Evolutionary conservation across 2,797 vertebrate species (phyloP).

Genomic region (Fistularia tabacaria): DNA sequence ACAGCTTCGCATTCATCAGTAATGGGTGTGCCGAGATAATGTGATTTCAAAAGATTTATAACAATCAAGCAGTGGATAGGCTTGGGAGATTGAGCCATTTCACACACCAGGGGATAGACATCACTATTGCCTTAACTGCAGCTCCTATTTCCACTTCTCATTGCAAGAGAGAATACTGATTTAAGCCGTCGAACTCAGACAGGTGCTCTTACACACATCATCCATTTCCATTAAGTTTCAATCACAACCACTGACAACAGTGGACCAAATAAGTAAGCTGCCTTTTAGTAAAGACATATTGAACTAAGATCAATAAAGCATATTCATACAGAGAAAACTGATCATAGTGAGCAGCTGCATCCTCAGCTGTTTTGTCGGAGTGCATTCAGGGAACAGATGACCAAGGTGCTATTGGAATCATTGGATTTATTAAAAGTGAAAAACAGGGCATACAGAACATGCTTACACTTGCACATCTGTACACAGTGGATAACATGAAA

Average conservation of each 20-base stretch:
- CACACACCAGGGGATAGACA: conserved; percentile 63
- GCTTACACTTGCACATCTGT: conserved; percentile 48
- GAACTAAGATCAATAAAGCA: conserved; percentile 17
- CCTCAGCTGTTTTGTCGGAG: conserved; percentile 15
- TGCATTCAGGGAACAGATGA: conserved; percentile 17
- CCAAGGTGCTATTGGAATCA: conserved; percentile 13
- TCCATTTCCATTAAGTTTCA: conserved; percentile 68
- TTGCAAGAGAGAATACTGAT: conserved; percentile 66
- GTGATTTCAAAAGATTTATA: conserved; percentile 67
- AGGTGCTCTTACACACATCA: conserved; percentile 61
- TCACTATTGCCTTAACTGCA: conserved; percentile 55
- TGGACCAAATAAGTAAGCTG: conserved; percentile 44
- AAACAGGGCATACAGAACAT: conserved; percentile 30
- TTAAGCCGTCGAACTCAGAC: conserved; percentile 66
- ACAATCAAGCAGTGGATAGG: conserved; percentile 58
- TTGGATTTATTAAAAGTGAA: conserved; percentile 3
- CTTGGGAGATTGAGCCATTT: conserved; percentile 66
- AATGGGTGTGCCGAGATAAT: conserved; percentile 57
- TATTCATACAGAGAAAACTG: conserved; percentile 10
- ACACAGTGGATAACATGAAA: conserved; percentile 49
- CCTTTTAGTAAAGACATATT: conserved; percentile 33
- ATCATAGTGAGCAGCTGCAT: neutral
- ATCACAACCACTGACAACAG: conserved; percentile 56
- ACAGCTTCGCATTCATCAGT: conserved; percentile 32
- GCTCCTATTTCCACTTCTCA: conserved; percentile 62